A percentile compares a stretch with the other conserved stretches of the same genome.
phyloP scores from a whole-genome alignment of 2,113 vertebrate genomes.

The Epinephelus fuscoguttatus region DNA sequence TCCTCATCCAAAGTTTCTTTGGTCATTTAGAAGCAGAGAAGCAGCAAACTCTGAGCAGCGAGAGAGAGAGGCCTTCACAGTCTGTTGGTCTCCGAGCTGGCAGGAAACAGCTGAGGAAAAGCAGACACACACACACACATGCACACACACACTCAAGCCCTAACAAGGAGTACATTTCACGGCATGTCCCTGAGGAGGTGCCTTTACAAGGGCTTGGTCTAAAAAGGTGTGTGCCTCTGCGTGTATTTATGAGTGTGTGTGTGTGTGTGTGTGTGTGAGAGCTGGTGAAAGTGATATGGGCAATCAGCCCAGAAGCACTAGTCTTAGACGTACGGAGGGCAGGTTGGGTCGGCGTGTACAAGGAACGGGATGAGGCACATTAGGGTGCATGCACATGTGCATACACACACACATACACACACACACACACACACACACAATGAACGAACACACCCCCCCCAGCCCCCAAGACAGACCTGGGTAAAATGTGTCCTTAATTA shows the following conservation, averaged over 20 bases:
- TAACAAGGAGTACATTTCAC: slow-evolving; percentile 86
- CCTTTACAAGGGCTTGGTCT: slow-evolving; percentile 82
- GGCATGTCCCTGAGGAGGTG: slow-evolving; percentile 75
- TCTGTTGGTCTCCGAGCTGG: slow-evolving; percentile 74
- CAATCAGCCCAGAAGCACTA: slow-evolving; percentile 75
- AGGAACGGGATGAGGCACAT: slow-evolving; percentile 61
- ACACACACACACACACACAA: background rate
- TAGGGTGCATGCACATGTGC: slow-evolving; percentile 26
- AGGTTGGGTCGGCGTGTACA: slow-evolving; percentile 67
- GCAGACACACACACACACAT: slow-evolving; percentile 74
- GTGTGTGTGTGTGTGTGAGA: slow-evolving; percentile 25
- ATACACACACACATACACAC: slow-evolving; percentile 20
- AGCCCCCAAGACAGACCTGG: slow-evolving; percentile 51
- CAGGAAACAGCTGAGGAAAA: slow-evolving; percentile 88
- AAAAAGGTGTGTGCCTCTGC: slow-evolving; percentile 75
- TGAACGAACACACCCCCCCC: slow-evolving; percentile 9
- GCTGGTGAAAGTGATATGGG: slow-evolving; percentile 79
- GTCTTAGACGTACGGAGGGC: slow-evolving; percentile 74
- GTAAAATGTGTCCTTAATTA: slow-evolving; percentile 82
- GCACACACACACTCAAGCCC: slow-evolving; percentile 29
- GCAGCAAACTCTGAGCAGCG: slow-evolving; percentile 36
- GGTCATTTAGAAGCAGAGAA: slow-evolving; percentile 49
- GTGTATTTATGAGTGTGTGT: slow-evolving; percentile 36
- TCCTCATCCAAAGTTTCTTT: slow-evolving; percentile 19
- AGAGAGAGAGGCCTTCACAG: slow-evolving; percentile 73